phyloP scores from a whole-genome alignment of 2,797 vertebrate species.

The Tragopan temminckii region DNA sequence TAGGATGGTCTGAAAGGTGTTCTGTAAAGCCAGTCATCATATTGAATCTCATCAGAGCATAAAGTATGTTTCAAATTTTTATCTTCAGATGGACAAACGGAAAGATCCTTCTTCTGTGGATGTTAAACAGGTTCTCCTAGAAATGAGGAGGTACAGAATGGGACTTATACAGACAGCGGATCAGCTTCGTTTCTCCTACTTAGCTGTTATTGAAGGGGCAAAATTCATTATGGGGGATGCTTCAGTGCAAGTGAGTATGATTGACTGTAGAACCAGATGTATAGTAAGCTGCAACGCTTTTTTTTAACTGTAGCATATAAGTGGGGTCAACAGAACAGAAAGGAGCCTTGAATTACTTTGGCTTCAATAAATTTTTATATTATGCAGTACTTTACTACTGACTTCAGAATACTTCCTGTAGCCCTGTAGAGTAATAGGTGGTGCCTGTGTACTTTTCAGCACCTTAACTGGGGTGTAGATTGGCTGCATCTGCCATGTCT shows the following conservation, averaged over 20 bases:
- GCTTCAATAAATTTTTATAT: neutral
- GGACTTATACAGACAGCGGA: slow-evolving; percentile 98
- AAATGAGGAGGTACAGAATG: slow-evolving; percentile 95
- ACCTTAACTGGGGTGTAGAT: neutral
- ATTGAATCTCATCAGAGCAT: neutral
- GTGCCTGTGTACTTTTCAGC: neutral
- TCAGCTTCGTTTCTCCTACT: slow-evolving; percentile 97
- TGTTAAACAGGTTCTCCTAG: slow-evolving; percentile 94
- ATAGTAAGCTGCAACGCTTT: neutral
- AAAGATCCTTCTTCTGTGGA: slow-evolving; percentile 94
- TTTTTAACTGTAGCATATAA: rapidly evolving
- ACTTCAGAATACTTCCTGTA: neutral
- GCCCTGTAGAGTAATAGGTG: neutral
- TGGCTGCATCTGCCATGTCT: neutral
- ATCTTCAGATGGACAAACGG: slow-evolving; percentile 85
- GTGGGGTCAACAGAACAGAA: neutral
- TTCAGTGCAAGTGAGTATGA: slow-evolving; percentile 87
- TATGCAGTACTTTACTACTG: neutral
- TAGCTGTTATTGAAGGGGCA: slow-evolving; percentile 96
- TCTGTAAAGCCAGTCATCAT: neutral
- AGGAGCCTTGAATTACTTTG: neutral
- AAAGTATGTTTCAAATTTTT: neutral
- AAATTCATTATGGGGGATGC: slow-evolving; percentile 94
- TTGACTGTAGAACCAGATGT: neutral
- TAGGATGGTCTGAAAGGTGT: neutral